Evolutionary conservation across 2,888 invertebrate species (phyloP).

Genomic region (Phoronis australis): DNA sequence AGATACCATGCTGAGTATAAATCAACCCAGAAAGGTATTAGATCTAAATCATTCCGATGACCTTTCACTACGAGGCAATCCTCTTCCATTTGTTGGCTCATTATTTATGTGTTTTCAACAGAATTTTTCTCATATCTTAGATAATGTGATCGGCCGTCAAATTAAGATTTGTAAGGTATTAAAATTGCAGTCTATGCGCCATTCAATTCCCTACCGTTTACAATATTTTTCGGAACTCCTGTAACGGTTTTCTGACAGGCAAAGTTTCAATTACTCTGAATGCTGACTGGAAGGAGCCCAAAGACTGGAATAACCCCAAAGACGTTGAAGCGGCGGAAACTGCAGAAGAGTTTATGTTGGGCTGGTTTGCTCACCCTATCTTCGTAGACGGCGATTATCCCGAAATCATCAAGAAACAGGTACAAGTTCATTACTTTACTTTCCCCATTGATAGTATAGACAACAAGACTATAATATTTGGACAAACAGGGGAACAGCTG

Average conservation of each 20-base stretch:
- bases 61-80: too few species aligned
- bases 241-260: not conserved
- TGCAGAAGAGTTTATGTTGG: constrained; percentile 12
- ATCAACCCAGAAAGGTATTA: constrained; percentile 14
- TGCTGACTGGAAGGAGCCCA: constrained; percentile 6
- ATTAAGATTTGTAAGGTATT: too few species aligned
- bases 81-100: too few species aligned
- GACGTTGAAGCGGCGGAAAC: constrained; percentile 7
- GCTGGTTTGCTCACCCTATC: constrained; percentile 24
- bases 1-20: constrained; percentile 32
- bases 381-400: constrained; percentile 53
- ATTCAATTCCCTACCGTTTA: not conserved
- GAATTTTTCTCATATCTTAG: too few species aligned
- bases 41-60: too few species aligned
- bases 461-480: too few species aligned
- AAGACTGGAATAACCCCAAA: not conserved
- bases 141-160: too few species aligned
- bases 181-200: not conserved
- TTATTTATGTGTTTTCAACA: too few species aligned
- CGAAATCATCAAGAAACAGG: too few species aligned
- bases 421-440: too few species aligned
- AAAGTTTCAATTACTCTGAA: constrained; percentile 8
- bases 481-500: too few species aligned
- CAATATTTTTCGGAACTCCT: not conserved
- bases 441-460: too few species aligned